Percentiles rank a stretch among this genome's conserved stretches.
Conservation (phyloP, 2,797 vertebrate species). For the Passerculus sandwichensis region DNA sequence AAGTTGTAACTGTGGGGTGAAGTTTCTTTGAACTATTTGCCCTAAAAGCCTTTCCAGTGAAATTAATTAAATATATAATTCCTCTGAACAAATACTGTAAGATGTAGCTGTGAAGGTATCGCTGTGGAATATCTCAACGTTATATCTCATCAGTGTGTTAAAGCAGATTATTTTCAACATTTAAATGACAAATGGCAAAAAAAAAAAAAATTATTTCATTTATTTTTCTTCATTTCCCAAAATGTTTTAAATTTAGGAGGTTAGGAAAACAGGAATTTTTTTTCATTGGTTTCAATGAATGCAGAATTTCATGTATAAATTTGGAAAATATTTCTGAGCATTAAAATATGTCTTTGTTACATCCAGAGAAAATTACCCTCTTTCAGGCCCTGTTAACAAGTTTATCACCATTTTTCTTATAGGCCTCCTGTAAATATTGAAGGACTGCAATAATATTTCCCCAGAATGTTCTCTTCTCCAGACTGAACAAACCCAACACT, state of each 20-base stretch:
- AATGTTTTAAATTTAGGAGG: not conserved
- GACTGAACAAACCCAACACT: not conserved
- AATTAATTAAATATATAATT: not conserved
- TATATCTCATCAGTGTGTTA: not conserved
- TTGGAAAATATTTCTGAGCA: not conserved
- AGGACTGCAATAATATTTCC: not conserved
- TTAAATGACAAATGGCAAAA: not conserved
- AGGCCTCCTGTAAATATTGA: not conserved
- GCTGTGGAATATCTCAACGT: not conserved
- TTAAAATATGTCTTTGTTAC: not conserved
- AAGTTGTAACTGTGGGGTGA: not conserved
- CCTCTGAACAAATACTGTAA: not conserved
- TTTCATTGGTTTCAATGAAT: not conserved
- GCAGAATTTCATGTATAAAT: not conserved
- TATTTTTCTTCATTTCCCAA: not conserved
- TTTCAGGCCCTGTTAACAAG: not conserved
- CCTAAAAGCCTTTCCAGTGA: not conserved
- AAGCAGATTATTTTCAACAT: not conserved
- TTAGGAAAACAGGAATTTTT: not conserved
- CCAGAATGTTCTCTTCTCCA: not conserved
- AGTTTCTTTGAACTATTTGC: not conserved
- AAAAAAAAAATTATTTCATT: rapidly evolving
- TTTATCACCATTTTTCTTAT: not conserved
- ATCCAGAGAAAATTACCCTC: not conserved
- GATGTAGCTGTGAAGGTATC: not conserved